Conservation (phyloP, 1,140 invertebrate species). For the Leguminivora glycinivorella region DNA sequence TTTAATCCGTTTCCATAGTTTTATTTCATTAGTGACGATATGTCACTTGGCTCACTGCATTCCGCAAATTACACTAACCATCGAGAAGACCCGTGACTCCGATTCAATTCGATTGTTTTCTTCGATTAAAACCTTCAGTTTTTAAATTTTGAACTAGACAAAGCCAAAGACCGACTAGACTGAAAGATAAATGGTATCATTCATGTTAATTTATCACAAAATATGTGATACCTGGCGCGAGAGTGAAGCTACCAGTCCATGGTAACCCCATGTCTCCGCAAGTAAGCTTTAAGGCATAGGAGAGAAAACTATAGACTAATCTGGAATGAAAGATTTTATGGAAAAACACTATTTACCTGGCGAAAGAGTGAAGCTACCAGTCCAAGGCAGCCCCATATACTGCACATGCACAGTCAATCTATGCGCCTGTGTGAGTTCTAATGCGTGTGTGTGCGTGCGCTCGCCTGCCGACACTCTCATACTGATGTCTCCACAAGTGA, state of each 20-base stretch:
- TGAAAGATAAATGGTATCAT: too few relatives aligned
- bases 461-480: slow-evolving; percentile 86
- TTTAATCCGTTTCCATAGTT: too few relatives aligned
- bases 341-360: slow-evolving; percentile 69
- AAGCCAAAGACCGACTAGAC: too few relatives aligned
- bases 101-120: too few relatives aligned
- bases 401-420: slow-evolving; percentile 83
- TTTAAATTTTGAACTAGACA: too few relatives aligned
- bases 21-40: too few relatives aligned
- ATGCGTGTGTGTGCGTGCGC: slow-evolving; percentile 83
- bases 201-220: too few relatives aligned
- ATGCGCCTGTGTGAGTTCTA: slow-evolving; percentile 81
- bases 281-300: slow-evolving; percentile 83
- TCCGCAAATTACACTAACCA: too few relatives aligned
- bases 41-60: too few relatives aligned
- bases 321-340: neutral
- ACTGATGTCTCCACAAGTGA: slow-evolving; percentile 76
- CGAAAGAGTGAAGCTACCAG: slow-evolving; percentile 83
- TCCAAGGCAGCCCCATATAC: slow-evolving; percentile 86
- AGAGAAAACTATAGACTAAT: too few relatives aligned
- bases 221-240: slow-evolving; percentile 83
- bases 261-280: slow-evolving; percentile 81
- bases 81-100: too few relatives aligned
- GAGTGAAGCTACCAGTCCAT: slow-evolving; percentile 85
- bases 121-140: too few relatives aligned